phyloP scores from a whole-genome alignment of 2,888 invertebrate species.

The Rotaria macrura region DNA sequence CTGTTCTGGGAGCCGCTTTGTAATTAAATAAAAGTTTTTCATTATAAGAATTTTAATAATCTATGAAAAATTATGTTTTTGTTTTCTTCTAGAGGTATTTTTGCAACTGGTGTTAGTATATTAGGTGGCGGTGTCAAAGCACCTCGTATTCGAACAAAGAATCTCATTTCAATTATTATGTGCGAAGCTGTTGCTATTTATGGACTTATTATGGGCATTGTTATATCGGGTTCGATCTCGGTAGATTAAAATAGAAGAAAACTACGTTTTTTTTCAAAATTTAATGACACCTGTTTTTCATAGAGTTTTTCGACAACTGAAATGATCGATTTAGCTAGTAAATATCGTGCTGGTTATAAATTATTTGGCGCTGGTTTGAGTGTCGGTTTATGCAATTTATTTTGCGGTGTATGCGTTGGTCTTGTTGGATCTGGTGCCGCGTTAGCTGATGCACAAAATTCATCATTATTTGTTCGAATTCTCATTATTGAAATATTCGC shows the following conservation, averaged over 20 bases:
- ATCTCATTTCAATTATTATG: constrained; percentile 96
- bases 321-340: not conserved
- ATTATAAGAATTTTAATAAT: no score
- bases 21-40: not conserved
- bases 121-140: constrained; percentile 95
- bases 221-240: constrained; percentile 69
- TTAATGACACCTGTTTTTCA: not conserved
- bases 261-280: not conserved
- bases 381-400: constrained; percentile 86
- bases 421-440: constrained; percentile 95
- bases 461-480: constrained; percentile 89
- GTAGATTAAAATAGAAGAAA: not conserved
- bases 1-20: constrained; percentile 84
- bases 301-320: not conserved
- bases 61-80: not conserved
- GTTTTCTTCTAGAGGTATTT: constrained; percentile 64
- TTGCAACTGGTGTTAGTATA: constrained; percentile 88
- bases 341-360: constrained; percentile 61
- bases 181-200: constrained; percentile 99
- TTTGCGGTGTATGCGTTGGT: constrained; percentile 92
- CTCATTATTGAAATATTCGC: constrained; percentile 97
- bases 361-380: constrained; percentile 91
- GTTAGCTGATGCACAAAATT: constrained; percentile 89
- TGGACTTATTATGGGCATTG: constrained; percentile 93
- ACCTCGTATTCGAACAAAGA: constrained; percentile 95